Evolutionary conservation across 2,797 vertebrate genomes (phyloP).

Genomic region (Hoplostethus atlanticus): DNA sequence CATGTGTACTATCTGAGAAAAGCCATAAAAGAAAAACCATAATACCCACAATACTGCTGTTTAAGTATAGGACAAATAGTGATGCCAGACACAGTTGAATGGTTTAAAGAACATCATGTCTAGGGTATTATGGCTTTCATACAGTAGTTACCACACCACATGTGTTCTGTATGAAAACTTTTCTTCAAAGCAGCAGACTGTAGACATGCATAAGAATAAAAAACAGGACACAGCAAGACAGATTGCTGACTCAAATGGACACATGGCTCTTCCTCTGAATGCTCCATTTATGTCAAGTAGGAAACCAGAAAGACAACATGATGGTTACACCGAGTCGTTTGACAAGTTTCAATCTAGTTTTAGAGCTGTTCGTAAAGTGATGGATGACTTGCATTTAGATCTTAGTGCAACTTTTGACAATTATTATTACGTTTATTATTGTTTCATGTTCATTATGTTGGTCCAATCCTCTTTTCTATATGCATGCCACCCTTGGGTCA

Average conservation of each 20-base stretch:
- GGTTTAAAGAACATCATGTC: too few species aligned
- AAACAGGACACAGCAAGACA: slow-evolving; percentile 18
- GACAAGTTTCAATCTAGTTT: slow-evolving; percentile 21
- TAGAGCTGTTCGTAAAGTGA: slow-evolving; percentile 40
- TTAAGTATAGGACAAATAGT: too few species aligned
- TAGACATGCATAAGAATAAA: background rate
- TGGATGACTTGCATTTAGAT: slow-evolving; percentile 52
- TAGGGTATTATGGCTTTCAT: too few species aligned
- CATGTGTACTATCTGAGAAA: too few species aligned
- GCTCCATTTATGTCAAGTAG: slow-evolving; percentile 22
- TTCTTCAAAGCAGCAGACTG: background rate
- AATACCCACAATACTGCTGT: too few species aligned
- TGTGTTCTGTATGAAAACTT: background rate
- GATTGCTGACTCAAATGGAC: slow-evolving; percentile 19
- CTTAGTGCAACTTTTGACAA: slow-evolving; percentile 42
- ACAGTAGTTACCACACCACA: too few species aligned
- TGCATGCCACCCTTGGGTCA: too few species aligned
- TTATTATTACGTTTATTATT: slow-evolving; percentile 20
- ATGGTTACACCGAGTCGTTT: slow-evolving; percentile 27
- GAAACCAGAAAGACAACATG: slow-evolving; percentile 22
- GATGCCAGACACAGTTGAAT: too few species aligned
- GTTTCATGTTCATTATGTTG: too few species aligned
- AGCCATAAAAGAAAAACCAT: too few species aligned
- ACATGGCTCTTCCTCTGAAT: slow-evolving; percentile 22
- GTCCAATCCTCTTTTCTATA: too few species aligned